Base-by-base conservation (phyloP, 2,113 vertebrate species). In the Cebus imitator region DNA sequence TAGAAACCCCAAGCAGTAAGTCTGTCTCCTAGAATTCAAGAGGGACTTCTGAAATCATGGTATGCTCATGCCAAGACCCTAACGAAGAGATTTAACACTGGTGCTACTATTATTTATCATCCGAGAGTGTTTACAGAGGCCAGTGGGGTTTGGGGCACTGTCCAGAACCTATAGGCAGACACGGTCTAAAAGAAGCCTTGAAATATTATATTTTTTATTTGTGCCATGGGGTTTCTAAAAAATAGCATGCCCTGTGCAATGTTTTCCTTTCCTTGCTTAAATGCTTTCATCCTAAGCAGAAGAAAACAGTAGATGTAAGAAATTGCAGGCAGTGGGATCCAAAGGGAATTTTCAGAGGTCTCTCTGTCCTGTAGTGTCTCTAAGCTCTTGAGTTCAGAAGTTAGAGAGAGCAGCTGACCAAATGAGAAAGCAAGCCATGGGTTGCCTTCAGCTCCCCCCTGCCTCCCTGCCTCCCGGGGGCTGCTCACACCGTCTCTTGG, bases 171-270 rank as follows among this genome's bases (percentile, higher is more conserved):
- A 13, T 12, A 23, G 61, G 78, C 73, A 35, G 82, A 73, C 96
- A 85, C 1, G 7, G 78, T 78, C 37, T 40, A 73, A 90, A 88
- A 0, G 0, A 68, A 87, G 35, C 17, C 92, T 90, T 83, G 90
- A 94, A 82, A 83, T 37, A 37, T 0, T 32, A 27, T 52, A 7
- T 10, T 91, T 93, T 97, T 88, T 75, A 97, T 89, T n/a, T 79
- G 78, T 6, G n/a, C 86, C 40, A 0, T 78, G 97, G 94, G 50
- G 68, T 82, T 95, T 75, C 79, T 66, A 87, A 86, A 84, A 94
- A 89, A 30, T 16, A 61, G 18, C 43, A 3, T 37, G 43, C 40
- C 57, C 30, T 66, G 8, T 0, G 25, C 76, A 40, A 0, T 30
- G 45, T 86, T 96, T 94, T 73, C 43, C 45, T 87, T 89, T 50